phyloP scores from a whole-genome alignment of 2,113 vertebrate species.

The Vulpes vulpes region DNA sequence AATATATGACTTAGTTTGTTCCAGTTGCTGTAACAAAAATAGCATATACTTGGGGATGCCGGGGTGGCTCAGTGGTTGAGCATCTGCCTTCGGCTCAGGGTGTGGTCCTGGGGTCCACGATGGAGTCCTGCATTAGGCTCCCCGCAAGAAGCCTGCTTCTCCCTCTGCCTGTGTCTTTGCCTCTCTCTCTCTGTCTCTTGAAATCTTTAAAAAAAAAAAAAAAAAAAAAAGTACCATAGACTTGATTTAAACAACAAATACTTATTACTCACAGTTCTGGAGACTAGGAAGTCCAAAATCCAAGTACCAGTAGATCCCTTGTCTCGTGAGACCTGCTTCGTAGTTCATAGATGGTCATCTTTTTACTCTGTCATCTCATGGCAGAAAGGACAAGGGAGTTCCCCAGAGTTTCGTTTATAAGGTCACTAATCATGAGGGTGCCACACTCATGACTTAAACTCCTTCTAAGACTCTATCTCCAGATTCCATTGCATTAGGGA shows the following conservation, averaged over 20 bases:
- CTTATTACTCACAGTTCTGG: neutral
- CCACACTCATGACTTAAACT: neutral
- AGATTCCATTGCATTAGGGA: neutral
- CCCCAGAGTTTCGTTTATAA: neutral
- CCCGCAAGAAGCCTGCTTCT: no score
- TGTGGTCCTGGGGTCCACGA: no score
- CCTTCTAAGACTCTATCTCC: neutral
- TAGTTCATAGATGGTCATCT: neutral
- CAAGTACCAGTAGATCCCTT: neutral
- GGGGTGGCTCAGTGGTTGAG: no score
- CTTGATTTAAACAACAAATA: neutral
- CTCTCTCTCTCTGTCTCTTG: no score
- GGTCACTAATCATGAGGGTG: neutral
- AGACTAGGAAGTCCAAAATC: neutral
- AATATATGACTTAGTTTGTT: neutral
- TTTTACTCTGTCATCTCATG: neutral
- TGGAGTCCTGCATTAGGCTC: no score
- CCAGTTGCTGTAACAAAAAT: neutral
- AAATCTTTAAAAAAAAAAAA: no score
- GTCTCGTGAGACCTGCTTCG: neutral
- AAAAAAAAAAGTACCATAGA: no score
- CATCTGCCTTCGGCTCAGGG: no score
- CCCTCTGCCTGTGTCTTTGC: no score
- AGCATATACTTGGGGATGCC: neutral
- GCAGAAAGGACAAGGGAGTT: neutral